phyloP scores from a whole-genome alignment of 2,797 vertebrate species.

The Poecilia gillii region DNA sequence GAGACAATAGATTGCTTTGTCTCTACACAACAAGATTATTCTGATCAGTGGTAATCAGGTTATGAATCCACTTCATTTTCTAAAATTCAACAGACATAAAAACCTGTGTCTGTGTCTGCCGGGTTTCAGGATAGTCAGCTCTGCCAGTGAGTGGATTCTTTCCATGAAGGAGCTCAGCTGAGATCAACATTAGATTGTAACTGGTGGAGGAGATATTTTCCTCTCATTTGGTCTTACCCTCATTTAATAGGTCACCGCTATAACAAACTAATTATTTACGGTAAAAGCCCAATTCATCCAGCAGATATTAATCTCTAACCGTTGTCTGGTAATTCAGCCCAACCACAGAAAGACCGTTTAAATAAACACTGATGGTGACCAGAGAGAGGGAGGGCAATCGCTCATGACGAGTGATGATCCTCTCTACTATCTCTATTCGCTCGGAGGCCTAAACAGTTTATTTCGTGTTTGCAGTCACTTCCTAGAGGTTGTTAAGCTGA shows the following conservation, averaged over 20 bases:
- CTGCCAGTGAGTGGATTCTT: constrained; percentile 59
- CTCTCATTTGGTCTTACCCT: constrained; percentile 53
- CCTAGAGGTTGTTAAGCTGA: constrained; percentile 94
- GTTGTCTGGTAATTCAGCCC: constrained; percentile 68
- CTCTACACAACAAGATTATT: too few relatives aligned
- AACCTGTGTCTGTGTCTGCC: constrained; percentile 31
- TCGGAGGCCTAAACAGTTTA: constrained; percentile 95
- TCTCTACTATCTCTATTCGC: constrained; percentile 88
- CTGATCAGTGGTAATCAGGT: background rate
- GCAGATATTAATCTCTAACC: constrained; percentile 71
- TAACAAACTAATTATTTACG: constrained; percentile 56
- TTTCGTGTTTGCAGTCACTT: constrained; percentile 98
- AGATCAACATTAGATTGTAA: constrained; percentile 39
- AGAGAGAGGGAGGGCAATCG: constrained; percentile 74
- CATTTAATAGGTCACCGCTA: constrained; percentile 49
- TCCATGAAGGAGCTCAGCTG: constrained; percentile 42
- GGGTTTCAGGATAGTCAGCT: constrained; percentile 49
- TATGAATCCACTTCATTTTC: constrained; percentile 19
- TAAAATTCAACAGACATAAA: constrained; percentile 37
- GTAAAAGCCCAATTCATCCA: constrained; percentile 69
- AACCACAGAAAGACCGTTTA: constrained; percentile 76
- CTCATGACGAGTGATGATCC: constrained; percentile 78
- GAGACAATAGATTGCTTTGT: background rate
- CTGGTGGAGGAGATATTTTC: constrained; percentile 44
- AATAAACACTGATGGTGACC: constrained; percentile 80